Evolutionary conservation across 2,797 vertebrate genomes (phyloP).

Genomic region (Rhincodon typus): DNA sequence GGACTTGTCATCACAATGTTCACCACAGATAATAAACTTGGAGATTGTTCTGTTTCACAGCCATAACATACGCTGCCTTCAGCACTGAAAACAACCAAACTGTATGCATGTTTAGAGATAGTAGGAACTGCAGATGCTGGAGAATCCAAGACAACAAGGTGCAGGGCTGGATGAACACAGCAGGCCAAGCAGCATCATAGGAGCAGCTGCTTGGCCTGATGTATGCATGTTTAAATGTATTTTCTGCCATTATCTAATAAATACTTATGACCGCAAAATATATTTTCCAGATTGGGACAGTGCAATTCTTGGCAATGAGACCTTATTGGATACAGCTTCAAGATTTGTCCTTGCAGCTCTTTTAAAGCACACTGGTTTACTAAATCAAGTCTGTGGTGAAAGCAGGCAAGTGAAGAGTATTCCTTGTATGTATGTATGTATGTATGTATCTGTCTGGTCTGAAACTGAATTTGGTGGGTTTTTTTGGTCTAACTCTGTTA

Average conservation of each 20-base stretch:
- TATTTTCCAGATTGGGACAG: constrained; percentile 91
- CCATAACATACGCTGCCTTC: background rate
- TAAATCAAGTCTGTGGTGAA: constrained; percentile 80
- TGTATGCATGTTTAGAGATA: background rate
- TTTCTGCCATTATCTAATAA: background rate
- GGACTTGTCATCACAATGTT: too few relatives aligned
- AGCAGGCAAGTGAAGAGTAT: constrained; percentile 69
- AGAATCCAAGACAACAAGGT: too few relatives aligned
- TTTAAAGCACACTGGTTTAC: constrained; percentile 84
- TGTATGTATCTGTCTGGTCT: background rate
- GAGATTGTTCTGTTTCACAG: background rate
- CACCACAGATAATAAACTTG: background rate
- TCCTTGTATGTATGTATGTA: background rate
- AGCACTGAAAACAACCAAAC: background rate
- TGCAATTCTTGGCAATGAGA: constrained; percentile 82
- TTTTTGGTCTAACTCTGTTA: background rate
- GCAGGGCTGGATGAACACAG: too few relatives aligned
- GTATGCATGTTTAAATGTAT: background rate
- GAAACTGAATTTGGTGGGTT: background rate
- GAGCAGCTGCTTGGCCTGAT: too few relatives aligned
- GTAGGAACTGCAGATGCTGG: too few relatives aligned
- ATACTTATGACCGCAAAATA: constrained; percentile 15
- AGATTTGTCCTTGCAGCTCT: constrained; percentile 87
- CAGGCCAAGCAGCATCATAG: too few relatives aligned
- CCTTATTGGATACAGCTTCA: constrained; percentile 85